Base-by-base conservation (phyloP, 2,888 invertebrate species). In the Andrena trimmerana region DNA sequence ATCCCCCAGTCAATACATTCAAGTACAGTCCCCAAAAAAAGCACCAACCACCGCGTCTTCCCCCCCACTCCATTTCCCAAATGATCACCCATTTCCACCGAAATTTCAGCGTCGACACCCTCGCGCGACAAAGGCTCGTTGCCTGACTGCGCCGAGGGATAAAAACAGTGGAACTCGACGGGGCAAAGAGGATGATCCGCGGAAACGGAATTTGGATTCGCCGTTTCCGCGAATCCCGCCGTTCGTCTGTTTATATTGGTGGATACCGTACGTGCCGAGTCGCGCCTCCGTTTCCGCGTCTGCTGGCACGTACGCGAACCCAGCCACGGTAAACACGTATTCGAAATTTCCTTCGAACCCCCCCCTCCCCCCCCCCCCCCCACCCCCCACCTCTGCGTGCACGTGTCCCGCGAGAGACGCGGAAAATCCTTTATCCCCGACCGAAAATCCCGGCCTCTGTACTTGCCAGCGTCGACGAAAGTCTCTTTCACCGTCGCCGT, bases 261-360 rank as follows among this genome's bases (percentile, higher is more conserved):
- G 63, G 75, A 67, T 82, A 77, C 63, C 0, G 83, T 74, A 88
- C 84, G 82, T 84, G 73, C 68, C 16, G 20, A 57, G n/a, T 29
- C 54, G 50, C 67, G 57, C 69, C 60, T 54, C 57, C 31, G 24
- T 65, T 33, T 33, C 57, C 29, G 57, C 48, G 70, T 69, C 52
- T 70, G 73, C 54, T 48, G 75, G 71, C 86, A 86, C 86, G 86
- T 86, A 86, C 75, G 70, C 48, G 86, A 77, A 86, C 77, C 84
- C 81, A 72, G 71, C 84, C 65, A 81, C 84, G 68, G 81, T 86
- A 86, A 86, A 86, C 81, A 86, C 86, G 84, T 86, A 84, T 86
- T 79, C 86, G 81, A 81, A 81, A 86, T 86, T 86, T 84, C 84
- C 86, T 84, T 79, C 84, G 81, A 77, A 76, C 65, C 62, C 62